Percentiles rank a stretch among this genome's conserved stretches.
phyloP scores from a whole-genome alignment of 1,140 invertebrate genomes.

The Drosophila kurseongensis region DNA sequence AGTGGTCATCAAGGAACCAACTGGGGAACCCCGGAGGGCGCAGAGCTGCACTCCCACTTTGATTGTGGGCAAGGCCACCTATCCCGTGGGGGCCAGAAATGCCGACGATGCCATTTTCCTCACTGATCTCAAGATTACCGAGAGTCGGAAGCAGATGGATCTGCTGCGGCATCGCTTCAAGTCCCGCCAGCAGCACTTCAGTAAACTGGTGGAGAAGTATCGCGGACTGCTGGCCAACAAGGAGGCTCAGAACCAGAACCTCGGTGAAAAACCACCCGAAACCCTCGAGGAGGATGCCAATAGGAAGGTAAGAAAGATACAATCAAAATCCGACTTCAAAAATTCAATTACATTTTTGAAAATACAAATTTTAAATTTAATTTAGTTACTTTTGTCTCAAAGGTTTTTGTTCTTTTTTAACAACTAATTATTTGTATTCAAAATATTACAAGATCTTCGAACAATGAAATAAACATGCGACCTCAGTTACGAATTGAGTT shows the following conservation, averaged over 20 bases:
- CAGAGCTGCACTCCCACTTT: constrained; percentile 61
- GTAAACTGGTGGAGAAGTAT: constrained; percentile 87
- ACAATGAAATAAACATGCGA: too few relatives aligned
- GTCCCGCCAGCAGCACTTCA: constrained; percentile 86
- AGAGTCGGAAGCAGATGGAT: constrained; percentile 90
- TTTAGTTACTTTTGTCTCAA: too few relatives aligned
- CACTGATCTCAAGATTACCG: constrained; percentile 90
- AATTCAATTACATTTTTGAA: too few relatives aligned
- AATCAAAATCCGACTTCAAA: too few relatives aligned
- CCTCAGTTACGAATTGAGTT: too few relatives aligned
- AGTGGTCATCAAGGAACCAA: constrained; percentile 66
- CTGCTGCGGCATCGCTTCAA: constrained; percentile 89
- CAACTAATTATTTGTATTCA: too few relatives aligned
- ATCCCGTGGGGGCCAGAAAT: constrained; percentile 85
- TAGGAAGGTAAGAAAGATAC: constrained; percentile 57
- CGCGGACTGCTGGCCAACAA: constrained; percentile 85
- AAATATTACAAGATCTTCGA: too few relatives aligned
- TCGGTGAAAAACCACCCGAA: constrained; percentile 85
- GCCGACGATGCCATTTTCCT: constrained; percentile 87
- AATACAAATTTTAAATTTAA: too few relatives aligned
- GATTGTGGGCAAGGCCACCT: constrained; percentile 75
- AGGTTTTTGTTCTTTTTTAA: too few relatives aligned
- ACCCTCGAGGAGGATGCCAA: constrained; percentile 85
- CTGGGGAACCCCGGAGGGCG: constrained; percentile 44
- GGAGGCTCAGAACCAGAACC: constrained; percentile 79